phyloP scores from a whole-genome alignment of 2,888 invertebrate genomes.

The Agonopterix subpropinquella region DNA sequence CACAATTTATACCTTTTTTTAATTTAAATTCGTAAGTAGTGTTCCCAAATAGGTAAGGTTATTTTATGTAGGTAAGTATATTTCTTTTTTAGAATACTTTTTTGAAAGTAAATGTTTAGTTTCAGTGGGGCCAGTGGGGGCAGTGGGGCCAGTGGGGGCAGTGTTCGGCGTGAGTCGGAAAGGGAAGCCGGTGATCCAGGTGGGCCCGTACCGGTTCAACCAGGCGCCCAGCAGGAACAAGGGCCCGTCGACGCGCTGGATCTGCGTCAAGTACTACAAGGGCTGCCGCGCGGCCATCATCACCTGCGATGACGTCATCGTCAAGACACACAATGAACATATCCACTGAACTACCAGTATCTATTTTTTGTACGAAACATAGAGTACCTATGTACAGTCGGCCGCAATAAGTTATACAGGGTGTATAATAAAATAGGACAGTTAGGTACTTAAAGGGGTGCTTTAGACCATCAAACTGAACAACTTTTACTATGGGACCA shows the following conservation, averaged over 20 bases:
- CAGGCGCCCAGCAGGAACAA: slow-evolving; percentile 20
- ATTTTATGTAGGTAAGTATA: too few relatives aligned
- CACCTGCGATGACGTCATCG: slow-evolving; percentile 21
- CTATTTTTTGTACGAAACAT: too few relatives aligned
- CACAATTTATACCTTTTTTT: too few relatives aligned
- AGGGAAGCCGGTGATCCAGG: slow-evolving; percentile 21
- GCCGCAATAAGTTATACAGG: too few relatives aligned
- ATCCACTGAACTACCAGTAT: slow-evolving; percentile 1
- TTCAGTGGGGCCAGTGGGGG: not conserved
- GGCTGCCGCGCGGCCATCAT: slow-evolving; percentile 24
- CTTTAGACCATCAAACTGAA: too few relatives aligned
- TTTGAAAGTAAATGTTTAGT: not conserved
- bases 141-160: not conserved
- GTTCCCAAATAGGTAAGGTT: not conserved
- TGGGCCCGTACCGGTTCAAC: slow-evolving; percentile 33
- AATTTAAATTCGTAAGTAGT: not conserved
- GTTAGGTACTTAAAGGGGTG: too few relatives aligned
- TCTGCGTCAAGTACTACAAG: slow-evolving; percentile 23
- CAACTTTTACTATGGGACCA: too few relatives aligned
- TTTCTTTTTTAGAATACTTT: not conserved
- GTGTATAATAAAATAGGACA: too few relatives aligned
- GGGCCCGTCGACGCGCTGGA: slow-evolving; percentile 33
- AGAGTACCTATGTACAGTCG: too few relatives aligned
- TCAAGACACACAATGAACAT: slow-evolving; percentile 12
- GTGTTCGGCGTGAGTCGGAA: slow-evolving; percentile 12